Conservation (phyloP, 2,113 vertebrate genomes). For the Entosphenus tridentatus region DNA sequence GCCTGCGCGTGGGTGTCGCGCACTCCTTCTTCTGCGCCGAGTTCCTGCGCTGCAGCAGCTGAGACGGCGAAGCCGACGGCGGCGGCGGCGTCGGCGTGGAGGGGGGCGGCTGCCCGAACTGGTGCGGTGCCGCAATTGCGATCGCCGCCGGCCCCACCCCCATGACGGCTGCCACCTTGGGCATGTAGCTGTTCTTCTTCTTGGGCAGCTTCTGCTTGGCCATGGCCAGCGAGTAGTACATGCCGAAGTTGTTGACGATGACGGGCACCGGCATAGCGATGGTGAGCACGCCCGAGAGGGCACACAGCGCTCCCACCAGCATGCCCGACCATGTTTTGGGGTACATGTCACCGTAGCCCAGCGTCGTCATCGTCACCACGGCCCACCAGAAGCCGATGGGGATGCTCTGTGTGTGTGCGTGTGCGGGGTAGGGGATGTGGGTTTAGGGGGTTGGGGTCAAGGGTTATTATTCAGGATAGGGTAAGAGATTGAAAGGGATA, state of each 20-base stretch:
- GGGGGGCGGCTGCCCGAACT: no score
- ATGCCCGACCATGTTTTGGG: constrained; percentile 86
- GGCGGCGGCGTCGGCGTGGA: no score
- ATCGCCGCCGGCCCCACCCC: no score
- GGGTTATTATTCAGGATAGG: no score
- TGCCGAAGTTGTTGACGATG: constrained; percentile 97
- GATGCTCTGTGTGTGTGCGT: constrained; percentile 74
- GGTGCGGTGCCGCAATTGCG: no score
- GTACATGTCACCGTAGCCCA: constrained; percentile 94
- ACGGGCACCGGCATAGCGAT: constrained; percentile 95
- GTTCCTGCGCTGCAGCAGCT: no score
- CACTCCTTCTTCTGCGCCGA: no score
- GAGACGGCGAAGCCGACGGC: no score
- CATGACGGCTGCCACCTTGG: constrained; percentile 14
- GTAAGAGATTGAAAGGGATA: no score
- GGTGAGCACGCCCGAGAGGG: constrained; percentile 69
- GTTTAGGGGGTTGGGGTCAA: constrained; percentile 17
- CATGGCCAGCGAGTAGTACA: constrained; percentile 98
- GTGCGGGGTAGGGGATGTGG: constrained; percentile 33
- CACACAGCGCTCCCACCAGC: constrained; percentile 83
- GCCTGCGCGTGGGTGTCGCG: no score
- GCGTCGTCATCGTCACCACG: constrained; percentile 85
- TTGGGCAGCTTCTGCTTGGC: constrained; percentile 95
- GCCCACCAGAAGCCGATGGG: constrained; percentile 99
- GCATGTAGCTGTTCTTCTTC: constrained; percentile 78